These are phyloP conservation scores for Sinocyclocheilus anshuiensis DNA, from an alignment of 2,113 vertebrate genomes.

Conservation along the genomic window DNA sequence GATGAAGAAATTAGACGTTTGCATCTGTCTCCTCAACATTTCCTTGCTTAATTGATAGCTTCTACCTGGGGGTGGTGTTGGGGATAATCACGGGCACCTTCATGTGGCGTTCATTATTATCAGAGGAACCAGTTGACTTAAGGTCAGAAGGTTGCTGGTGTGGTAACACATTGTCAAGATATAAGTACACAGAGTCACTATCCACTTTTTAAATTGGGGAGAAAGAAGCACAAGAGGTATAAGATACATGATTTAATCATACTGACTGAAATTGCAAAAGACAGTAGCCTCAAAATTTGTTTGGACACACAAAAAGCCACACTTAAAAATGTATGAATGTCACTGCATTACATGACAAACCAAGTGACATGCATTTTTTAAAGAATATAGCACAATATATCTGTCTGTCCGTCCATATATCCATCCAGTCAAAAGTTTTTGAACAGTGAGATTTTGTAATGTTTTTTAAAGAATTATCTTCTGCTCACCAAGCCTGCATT, in stretches of 20 bases:
- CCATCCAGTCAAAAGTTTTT: no score
- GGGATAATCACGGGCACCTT: not conserved
- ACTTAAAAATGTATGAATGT: not conserved
- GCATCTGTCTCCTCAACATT: not conserved
- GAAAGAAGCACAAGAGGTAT: not conserved
- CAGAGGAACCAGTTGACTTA: not conserved
- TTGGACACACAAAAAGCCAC: not conserved
- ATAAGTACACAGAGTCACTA: not conserved
- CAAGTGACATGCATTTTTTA: no score
- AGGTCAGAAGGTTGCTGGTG: slow-evolving; percentile 23
- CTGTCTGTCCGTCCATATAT: not conserved
- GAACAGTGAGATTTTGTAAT: no score
- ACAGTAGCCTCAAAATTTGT: not conserved
- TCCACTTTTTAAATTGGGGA: not conserved
- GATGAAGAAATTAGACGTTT: slow-evolving; percentile 1
- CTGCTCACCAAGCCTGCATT: no score
- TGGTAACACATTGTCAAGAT: slow-evolving; percentile 26
- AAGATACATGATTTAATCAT: not conserved
- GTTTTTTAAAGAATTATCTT: no score
- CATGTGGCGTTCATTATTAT: slow-evolving; percentile 1
- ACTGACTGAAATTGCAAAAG: not conserved
- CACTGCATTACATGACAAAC: not conserved
- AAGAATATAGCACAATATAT: no score
- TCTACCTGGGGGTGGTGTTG: not conserved
- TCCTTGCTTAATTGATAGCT: slow-evolving; percentile 6